A percentile compares a stretch with the other conserved stretches of the same genome.
Conservation (phyloP, 2,888 invertebrate genomes). For the Zygaena filipendulae region DNA sequence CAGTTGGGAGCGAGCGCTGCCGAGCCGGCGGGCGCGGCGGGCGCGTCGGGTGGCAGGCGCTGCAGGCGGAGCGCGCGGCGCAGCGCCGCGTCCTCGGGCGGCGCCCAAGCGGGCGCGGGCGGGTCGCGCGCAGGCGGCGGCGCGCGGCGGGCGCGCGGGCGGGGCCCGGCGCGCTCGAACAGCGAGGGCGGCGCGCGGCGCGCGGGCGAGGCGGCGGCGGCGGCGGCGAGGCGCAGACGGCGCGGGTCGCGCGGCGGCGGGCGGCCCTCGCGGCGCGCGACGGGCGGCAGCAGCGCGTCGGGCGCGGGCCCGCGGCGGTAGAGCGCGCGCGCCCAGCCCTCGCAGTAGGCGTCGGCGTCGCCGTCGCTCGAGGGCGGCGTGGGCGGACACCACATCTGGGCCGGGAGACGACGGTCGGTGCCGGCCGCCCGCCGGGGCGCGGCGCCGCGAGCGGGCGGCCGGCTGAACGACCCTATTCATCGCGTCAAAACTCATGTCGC, state of each 20-base stretch:
- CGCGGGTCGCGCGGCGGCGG: slow-evolving; percentile 65
- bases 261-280: slow-evolving; percentile 71
- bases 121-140: slow-evolving; percentile 77
- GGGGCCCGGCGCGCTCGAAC: slow-evolving; percentile 76
- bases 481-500: too few species aligned
- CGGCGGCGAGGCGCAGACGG: slow-evolving; percentile 69
- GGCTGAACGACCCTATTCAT: too few species aligned
- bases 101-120: slow-evolving; percentile 88
- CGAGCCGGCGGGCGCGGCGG: slow-evolving; percentile 80
- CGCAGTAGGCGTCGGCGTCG: slow-evolving; percentile 92
- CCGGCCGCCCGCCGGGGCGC: too few species aligned
- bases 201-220: slow-evolving; percentile 74
- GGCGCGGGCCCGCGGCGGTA: slow-evolving; percentile 81
- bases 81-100: slow-evolving; percentile 91
- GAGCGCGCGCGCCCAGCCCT: slow-evolving; percentile 84
- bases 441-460: neutral
- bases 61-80: slow-evolving; percentile 83
- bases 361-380: slow-evolving; percentile 95
- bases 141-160: slow-evolving; percentile 78
- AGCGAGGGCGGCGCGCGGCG: slow-evolving; percentile 82
- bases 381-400: slow-evolving; percentile 95
- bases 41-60: slow-evolving; percentile 69
- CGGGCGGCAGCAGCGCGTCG: slow-evolving; percentile 76
- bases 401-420: slow-evolving; percentile 3
- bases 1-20: slow-evolving; percentile 93